Evolutionary conservation across 2,888 invertebrate genomes (phyloP).

Genomic region (Rotaria macrura): DNA sequence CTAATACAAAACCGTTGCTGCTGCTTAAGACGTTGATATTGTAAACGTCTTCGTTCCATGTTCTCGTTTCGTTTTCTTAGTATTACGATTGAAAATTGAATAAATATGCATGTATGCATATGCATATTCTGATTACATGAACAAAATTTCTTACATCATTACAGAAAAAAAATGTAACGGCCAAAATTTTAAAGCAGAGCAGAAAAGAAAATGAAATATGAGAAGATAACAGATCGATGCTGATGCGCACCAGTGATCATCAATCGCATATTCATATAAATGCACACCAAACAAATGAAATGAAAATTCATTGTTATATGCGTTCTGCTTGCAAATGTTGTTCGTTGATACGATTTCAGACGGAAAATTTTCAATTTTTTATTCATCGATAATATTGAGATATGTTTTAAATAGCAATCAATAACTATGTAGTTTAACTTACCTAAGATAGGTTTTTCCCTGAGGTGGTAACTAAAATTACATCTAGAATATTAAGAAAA

Average conservation of each 20-base stretch:
- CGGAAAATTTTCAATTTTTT: too few species aligned
- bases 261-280: too few species aligned
- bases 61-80: neutral
- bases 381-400: too few species aligned
- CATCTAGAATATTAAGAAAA: neutral
- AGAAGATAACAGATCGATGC: neutral
- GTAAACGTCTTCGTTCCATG: neutral
- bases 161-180: neutral
- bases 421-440: neutral
- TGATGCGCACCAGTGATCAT: neutral
- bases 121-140: neutral
- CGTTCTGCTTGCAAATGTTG: too few species aligned
- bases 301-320: too few species aligned
- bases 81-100: neutral
- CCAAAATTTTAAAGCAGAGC: too few species aligned
- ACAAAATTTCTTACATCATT: neutral
- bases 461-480: neutral
- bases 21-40: neutral
- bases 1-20: neutral
- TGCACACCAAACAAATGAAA: too few species aligned
- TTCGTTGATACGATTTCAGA: too few species aligned
- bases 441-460: neutral
- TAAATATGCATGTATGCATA: neutral
- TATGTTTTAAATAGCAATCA: too few species aligned
- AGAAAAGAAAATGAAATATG: neutral